These are phyloP conservation scores for Bos taurus DNA, from an alignment of 2,113 vertebrate genomes.

Conservation along the genomic window DNA sequence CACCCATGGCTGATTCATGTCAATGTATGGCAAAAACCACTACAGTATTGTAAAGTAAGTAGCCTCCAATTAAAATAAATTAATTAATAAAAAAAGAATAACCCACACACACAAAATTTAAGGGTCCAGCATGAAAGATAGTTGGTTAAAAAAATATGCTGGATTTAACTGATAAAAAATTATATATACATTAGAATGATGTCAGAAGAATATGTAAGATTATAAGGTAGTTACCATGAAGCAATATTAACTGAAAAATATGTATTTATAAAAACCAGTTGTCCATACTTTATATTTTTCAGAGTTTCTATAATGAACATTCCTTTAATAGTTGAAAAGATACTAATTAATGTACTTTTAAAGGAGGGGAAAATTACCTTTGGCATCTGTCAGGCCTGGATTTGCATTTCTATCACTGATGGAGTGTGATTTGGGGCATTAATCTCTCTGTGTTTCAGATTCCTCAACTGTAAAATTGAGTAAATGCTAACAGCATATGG, in stretches of 20 bases:
- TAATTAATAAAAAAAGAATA: not conserved
- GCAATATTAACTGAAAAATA: not conserved
- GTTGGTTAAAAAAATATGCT: not conserved
- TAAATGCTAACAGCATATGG: constrained; percentile 42
- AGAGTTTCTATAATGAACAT: not conserved
- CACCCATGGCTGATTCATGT: not conserved
- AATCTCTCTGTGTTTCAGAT: constrained; percentile 17
- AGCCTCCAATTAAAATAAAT: not conserved
- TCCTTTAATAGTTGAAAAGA: constrained; percentile 44
- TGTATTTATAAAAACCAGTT: not conserved
- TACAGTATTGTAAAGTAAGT: not conserved
- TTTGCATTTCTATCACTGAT: constrained; percentile 44
- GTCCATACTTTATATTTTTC: not conserved
- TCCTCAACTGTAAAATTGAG: constrained; percentile 42
- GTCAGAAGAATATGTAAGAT: not conserved
- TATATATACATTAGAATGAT: not conserved
- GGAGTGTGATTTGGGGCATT: constrained; percentile 14
- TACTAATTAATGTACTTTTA: constrained; percentile 8
- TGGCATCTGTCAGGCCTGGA: constrained; percentile 24
- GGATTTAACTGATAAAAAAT: not conserved
- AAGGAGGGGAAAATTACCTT: not conserved
- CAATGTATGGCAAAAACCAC: not conserved
- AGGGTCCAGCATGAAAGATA: not conserved
- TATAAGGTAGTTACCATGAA: not conserved
- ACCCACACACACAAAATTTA: not conserved